Conservation (phyloP, 2,113 vertebrate genomes). For the Irena cyanogastra region DNA sequence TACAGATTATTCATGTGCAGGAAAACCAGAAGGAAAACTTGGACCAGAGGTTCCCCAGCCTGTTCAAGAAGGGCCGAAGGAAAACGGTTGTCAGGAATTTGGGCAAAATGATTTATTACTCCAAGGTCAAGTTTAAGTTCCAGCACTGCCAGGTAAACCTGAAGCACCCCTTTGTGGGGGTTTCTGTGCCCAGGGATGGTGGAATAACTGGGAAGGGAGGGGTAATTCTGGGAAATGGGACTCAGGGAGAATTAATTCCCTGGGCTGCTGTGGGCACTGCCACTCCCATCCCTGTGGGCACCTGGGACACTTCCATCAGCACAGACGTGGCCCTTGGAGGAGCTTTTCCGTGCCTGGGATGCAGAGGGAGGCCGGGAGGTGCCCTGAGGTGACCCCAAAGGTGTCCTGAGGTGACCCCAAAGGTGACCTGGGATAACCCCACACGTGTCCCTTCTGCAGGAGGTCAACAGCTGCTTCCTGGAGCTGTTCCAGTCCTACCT, state of each 20-base stretch:
- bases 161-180: not conserved
- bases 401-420: not conserved
- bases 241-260: not conserved
- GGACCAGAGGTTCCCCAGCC: constrained; percentile 76
- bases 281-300: not conserved
- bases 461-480: constrained; percentile 89
- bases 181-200: not conserved
- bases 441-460: constrained; percentile 63
- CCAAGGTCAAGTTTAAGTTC: constrained; percentile 91
- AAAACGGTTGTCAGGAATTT: constrained; percentile 80
- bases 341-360: not conserved
- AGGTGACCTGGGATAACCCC: not conserved
- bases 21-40: constrained; percentile 78
- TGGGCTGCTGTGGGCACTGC: not conserved
- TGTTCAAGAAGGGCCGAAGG: constrained; percentile 70
- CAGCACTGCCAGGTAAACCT: constrained; percentile 86
- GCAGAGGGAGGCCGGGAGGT: not conserved
- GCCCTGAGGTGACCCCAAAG: not conserved
- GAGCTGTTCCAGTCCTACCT: constrained; percentile 92
- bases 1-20: constrained; percentile 42
- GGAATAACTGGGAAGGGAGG: not conserved
- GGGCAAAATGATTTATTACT: constrained; percentile 88
- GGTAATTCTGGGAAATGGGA: not conserved
- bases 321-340: not conserved
- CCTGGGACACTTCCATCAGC: not conserved